Evolutionary conservation across 2,797 vertebrate species (phyloP).

Genomic region (Phrynocephalus forsythii): DNA sequence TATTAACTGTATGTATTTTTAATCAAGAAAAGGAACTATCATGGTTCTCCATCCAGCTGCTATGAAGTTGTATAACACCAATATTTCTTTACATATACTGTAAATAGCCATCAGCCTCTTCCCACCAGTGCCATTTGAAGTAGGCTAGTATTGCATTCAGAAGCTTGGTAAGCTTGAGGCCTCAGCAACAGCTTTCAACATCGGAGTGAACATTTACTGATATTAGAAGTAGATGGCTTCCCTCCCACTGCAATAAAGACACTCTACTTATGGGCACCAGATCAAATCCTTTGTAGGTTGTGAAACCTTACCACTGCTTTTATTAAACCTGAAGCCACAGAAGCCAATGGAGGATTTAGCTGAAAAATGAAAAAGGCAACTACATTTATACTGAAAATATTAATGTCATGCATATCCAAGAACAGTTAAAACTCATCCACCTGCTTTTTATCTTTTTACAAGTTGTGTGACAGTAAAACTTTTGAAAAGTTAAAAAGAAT

Average conservation of each 20-base stretch:
- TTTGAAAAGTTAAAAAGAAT: not conserved
- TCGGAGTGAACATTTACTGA: not conserved
- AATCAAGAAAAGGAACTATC: not conserved
- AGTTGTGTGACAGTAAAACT: not conserved
- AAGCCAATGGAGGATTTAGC: not conserved
- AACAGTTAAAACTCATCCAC: not conserved
- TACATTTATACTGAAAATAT: not conserved
- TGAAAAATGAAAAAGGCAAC: not conserved
- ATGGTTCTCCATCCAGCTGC: not conserved
- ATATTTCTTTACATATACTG: not conserved
- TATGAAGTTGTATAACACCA: not conserved
- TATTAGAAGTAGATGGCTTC: not conserved
- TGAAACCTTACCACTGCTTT: not conserved
- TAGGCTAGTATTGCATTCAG: not conserved
- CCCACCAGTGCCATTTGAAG: constrained; percentile 4
- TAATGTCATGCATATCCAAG: not conserved
- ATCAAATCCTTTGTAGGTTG: not conserved
- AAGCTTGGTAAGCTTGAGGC: not conserved
- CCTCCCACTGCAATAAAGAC: not conserved
- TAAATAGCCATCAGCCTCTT: not conserved
- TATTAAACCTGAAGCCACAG: not conserved
- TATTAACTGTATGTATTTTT: not conserved
- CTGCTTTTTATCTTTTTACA: not conserved
- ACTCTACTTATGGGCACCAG: not conserved
- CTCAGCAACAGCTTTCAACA: constrained; percentile 4